These are phyloP conservation scores for Anolis apletophallus DNA, from an alignment of 2,797 vertebrate genomes.

Conservation along the genomic window DNA sequence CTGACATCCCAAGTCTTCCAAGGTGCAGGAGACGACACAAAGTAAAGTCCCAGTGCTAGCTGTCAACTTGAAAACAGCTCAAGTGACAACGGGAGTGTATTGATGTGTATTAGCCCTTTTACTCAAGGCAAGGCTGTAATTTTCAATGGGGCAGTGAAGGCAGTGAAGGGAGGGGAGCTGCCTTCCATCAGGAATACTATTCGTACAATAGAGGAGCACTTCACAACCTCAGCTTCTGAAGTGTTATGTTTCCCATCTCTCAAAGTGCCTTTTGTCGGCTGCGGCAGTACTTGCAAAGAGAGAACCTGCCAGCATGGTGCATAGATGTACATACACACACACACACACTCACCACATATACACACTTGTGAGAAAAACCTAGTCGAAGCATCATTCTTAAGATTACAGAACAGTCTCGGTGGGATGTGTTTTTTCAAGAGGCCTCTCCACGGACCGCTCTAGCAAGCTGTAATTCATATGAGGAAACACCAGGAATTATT, in stretches of 20 bases:
- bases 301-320: constrained; percentile 21
- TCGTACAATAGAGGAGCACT: constrained; percentile 7
- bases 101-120: constrained; percentile 59
- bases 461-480: constrained; percentile 20
- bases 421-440: neutral
- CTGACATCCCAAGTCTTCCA: constrained; percentile 69
- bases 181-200: constrained; percentile 31
- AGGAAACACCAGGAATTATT: constrained; percentile 50
- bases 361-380: constrained; percentile 24
- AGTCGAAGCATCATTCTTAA: constrained; percentile 4
- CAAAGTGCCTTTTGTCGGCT: neutral
- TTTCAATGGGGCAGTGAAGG: constrained; percentile 33
- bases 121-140: constrained; percentile 62
- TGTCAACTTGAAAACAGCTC: constrained; percentile 69
- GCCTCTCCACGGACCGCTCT: constrained; percentile 25
- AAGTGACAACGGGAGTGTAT: constrained; percentile 58
- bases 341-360: neutral
- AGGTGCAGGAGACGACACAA: constrained; percentile 33
- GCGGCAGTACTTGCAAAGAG: constrained; percentile 35
- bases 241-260: neutral
- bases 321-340: neutral
- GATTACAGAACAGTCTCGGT: constrained; percentile 8
- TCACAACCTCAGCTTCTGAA: constrained; percentile 1
- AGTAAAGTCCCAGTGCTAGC: constrained; percentile 58
- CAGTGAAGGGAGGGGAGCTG: neutral